Conservation (phyloP, 2,113 vertebrate species). For the Centropus bengalensis region DNA sequence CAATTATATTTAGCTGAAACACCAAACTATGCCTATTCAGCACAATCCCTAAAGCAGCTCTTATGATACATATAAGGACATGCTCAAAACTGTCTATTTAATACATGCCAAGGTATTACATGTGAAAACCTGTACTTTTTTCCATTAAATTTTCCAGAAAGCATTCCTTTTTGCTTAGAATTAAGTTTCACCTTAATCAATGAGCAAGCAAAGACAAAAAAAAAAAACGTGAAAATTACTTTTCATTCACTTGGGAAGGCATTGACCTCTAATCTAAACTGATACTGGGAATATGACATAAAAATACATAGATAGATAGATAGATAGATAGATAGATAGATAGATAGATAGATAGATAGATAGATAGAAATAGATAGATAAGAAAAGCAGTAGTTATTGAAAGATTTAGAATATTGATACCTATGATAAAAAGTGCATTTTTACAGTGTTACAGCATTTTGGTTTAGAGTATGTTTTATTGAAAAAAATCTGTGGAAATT, state of each 20-base stretch:
- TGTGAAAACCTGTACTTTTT: background rate
- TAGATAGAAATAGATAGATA: background rate
- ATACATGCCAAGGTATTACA: slow-evolving; percentile 17
- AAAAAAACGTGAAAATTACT: background rate
- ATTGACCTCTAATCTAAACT: background rate
- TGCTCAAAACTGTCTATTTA: background rate
- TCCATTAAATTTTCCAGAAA: slow-evolving; percentile 7
- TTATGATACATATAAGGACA: slow-evolving; percentile 14
- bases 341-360: background rate
- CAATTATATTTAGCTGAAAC: slow-evolving; percentile 32
- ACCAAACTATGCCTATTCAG: slow-evolving; percentile 8
- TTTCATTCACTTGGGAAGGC: background rate
- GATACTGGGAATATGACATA: background rate
- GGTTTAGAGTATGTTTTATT: background rate
- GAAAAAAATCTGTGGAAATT: background rate
- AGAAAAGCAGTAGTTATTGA: background rate
- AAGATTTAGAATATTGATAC: background rate
- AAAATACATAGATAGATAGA: background rate
- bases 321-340: background rate
- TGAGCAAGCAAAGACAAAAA: background rate
- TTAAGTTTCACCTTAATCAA: slow-evolving; percentile 44
- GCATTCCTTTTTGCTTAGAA: slow-evolving; percentile 42
- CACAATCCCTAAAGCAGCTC: background rate
- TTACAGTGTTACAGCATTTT: background rate
- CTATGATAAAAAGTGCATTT: rapidly evolving